Evolutionary conservation across 2,888 invertebrate species (phyloP).

Genomic region (Callyntrura sp.): DNA sequence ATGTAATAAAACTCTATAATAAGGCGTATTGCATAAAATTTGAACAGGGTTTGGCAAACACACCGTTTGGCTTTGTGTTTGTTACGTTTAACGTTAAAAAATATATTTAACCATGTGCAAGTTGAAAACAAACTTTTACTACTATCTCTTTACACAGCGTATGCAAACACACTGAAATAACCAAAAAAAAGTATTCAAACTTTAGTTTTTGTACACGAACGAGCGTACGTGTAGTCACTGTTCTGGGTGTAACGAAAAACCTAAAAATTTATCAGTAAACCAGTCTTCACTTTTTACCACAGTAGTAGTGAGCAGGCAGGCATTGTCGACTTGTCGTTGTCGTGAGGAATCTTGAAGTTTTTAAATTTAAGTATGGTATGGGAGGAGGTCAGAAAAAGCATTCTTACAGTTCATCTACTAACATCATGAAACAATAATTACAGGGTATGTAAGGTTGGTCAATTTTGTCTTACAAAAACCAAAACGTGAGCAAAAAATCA

Average conservation of each 20-base stretch:
- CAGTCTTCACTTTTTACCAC: neutral
- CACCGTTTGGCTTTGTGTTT: neutral
- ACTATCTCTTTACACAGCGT: neutral
- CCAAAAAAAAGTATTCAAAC: neutral
- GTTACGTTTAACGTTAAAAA: neutral
- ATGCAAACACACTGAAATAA: neutral
- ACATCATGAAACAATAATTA: conserved; percentile 53
- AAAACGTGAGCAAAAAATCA: conserved; percentile 39
- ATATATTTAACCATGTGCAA: neutral
- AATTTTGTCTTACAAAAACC: neutral
- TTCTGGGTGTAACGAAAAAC: no score
- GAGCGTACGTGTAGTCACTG: neutral
- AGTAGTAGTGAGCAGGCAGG: no score
- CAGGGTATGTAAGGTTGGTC: conserved; percentile 20
- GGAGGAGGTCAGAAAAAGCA: conserved; percentile 53
- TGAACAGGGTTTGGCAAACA: neutral
- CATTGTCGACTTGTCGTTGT: neutral
- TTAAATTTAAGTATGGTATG: conserved; percentile 23
- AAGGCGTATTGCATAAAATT: neutral
- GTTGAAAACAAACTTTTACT: neutral
- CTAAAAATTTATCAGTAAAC: no score
- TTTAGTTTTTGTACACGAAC: neutral
- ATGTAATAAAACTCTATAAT: neutral
- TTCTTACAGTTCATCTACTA: neutral
- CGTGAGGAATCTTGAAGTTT: neutral